Conservation (phyloP, 2,113 vertebrate genomes). For the Pedionomus torquatus region DNA sequence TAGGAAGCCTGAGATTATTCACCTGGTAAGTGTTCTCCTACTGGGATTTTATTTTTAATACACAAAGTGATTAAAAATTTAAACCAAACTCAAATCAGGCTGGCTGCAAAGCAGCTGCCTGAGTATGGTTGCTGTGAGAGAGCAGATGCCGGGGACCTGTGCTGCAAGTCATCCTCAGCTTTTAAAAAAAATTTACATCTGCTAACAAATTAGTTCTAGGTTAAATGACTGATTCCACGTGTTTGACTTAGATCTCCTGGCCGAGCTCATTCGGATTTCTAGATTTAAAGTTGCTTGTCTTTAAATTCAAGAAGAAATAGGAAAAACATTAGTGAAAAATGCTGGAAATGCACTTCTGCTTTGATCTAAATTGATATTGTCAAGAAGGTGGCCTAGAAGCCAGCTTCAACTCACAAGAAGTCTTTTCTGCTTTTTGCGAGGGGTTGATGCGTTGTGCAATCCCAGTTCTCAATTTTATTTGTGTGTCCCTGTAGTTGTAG, state of each 20-base stretch:
- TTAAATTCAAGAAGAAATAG: not conserved
- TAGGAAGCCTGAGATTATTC: constrained; percentile 26
- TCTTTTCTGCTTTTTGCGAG: not conserved
- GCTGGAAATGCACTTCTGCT: not conserved
- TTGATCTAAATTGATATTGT: not conserved
- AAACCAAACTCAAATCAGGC: not conserved
- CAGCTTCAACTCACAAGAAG: not conserved
- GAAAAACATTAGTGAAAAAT: not conserved
- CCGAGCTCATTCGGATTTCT: not conserved
- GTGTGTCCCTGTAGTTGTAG: not conserved
- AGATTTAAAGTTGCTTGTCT: not conserved
- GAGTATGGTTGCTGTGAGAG: not conserved
- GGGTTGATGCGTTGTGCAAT: not conserved
- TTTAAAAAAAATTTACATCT: not conserved
- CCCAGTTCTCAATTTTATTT: not conserved
- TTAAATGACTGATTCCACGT: constrained; percentile 4
- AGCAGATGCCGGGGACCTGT: constrained; percentile 2
- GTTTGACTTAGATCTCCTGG: not conserved
- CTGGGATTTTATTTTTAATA: constrained; percentile 41
- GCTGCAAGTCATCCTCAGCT: not conserved
- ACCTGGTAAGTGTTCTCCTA: constrained; percentile 28
- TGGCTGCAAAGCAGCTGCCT: not conserved
- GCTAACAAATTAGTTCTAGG: constrained; percentile 9
- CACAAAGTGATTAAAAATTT: constrained; percentile 52
- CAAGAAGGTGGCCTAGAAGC: not conserved